phyloP scores from a whole-genome alignment of 2,888 invertebrate genomes.

The Cheilosia pagana region DNA sequence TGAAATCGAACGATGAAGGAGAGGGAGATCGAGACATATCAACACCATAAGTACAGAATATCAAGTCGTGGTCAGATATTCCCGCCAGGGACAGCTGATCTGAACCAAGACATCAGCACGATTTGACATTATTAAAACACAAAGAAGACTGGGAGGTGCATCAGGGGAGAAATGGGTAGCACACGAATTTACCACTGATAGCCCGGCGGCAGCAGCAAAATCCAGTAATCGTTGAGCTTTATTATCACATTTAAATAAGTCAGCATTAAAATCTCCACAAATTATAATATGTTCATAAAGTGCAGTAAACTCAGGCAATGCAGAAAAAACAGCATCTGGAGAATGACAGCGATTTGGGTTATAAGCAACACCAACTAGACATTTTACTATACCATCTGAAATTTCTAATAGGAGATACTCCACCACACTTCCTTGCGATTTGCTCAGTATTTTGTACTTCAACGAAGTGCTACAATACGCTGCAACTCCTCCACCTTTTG shows the following conservation, averaged over 20 bases:
- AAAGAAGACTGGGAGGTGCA: no score
- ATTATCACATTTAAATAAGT: no score
- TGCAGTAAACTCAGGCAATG: background rate
- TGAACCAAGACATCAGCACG: no score
- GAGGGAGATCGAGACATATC: no score
- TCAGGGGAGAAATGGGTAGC: no score
- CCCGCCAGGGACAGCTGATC: no score
- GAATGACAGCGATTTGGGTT: slow-evolving; percentile 10
- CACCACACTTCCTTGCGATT: background rate
- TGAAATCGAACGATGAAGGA: no score
- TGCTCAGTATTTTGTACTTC: background rate
- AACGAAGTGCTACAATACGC: background rate
- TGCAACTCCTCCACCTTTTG: slow-evolving; percentile 10
- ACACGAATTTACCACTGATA: background rate
- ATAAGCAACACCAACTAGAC: background rate
- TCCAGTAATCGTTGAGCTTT: background rate
- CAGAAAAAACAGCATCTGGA: background rate
- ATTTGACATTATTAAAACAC: no score
- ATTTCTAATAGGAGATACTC: slow-evolving; percentile 11
- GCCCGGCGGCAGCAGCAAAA: background rate
- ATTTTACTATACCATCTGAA: background rate
- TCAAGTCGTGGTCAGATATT: no score
- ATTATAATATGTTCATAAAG: no score
- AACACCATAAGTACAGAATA: background rate
- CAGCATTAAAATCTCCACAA: no score